These are phyloP conservation scores for Malthinus seriepunctatus DNA, from an alignment of 2,888 invertebrate genomes.

Conservation along the genomic window DNA sequence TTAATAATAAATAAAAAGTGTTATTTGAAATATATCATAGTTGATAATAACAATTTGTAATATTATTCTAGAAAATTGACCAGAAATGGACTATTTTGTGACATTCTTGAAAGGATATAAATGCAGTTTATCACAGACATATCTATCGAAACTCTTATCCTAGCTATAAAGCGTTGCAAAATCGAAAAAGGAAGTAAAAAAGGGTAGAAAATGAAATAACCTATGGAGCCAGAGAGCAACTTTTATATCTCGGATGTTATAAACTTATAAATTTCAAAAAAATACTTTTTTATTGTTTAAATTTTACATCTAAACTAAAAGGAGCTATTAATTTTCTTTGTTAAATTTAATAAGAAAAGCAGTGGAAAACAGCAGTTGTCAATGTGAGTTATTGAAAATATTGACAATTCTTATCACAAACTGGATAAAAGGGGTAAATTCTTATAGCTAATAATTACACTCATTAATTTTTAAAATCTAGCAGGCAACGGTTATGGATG, in stretches of 20 bases:
- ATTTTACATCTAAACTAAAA: constrained; percentile 13
- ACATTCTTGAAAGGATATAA: constrained; percentile 24
- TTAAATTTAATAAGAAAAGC: too few species aligned
- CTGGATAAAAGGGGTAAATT: too few species aligned
- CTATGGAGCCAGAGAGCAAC: constrained; percentile 29
- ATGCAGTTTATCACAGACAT: constrained; percentile 39
- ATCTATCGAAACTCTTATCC: constrained; percentile 41
- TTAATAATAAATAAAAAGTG: too few species aligned
- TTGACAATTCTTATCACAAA: too few species aligned
- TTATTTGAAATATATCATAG: too few species aligned
- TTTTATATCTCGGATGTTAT: constrained; percentile 27
- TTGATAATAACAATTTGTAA: too few species aligned
- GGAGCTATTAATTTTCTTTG: constrained; percentile 2
- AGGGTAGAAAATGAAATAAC: constrained; percentile 41
- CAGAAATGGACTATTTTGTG: constrained; percentile 19
- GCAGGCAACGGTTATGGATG: too few species aligned
- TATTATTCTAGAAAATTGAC: too few species aligned
- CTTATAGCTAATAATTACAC: too few species aligned
- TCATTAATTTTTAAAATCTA: too few species aligned
- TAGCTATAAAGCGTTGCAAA: constrained; percentile 39
- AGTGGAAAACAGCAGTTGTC: too few species aligned
- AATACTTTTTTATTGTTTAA: constrained; percentile 18
- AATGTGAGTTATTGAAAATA: too few species aligned
- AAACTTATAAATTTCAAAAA: constrained; percentile 26
- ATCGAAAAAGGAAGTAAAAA: constrained; percentile 33